Base-by-base conservation (phyloP, 2,113 vertebrate species). In the Saccopteryx leptura region DNA sequence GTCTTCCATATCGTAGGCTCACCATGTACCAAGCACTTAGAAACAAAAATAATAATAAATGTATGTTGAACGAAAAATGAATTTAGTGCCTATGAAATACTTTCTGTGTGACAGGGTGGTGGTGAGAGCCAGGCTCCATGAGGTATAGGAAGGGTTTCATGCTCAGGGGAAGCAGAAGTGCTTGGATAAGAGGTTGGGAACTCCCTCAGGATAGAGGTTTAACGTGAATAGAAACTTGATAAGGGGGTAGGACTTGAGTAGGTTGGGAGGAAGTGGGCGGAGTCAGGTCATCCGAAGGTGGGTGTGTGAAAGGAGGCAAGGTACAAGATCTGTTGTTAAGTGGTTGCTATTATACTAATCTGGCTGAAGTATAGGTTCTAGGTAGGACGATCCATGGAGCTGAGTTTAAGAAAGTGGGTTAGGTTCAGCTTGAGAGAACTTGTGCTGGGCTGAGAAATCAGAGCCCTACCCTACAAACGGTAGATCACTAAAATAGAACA, bases 1-100 rank as follows among this genome's bases (percentile, higher is more conserved):
- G n/a, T 48, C 23, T 88, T 89, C 56, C 31, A 11, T 90, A 31
- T 87, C 31, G 89, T 76, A 71, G 39, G 17, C 19, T 86, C 54
- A 46, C 13, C 18, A 39, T 24, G 50, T 24, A 12, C 48, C 66
- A 76, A 76, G 48, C 66, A 58, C 28, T 33, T 26, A 60, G 21
- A 75, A 85, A 78, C 56, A 88, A 69, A 68, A 54, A 54, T 54
- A 39, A 39, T 60, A 82, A 88, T 83, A 74, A 88, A 91, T 95
- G 50, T 33, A 54, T 39, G 2, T 72, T 21, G 19, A 78, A 46
- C 92, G 78, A 86, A 88, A 82, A 61, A 50, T 72, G 60, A 91
- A 78, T 24, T 82, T 66, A 78, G 2, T 68, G 76, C 52, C 93
- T 79, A 11, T 83, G 71, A 95, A 83, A 31, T 88, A 54, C 66